Evolutionary conservation across 1,140 invertebrate genomes (phyloP).

Genomic region (Neotoxoptera formosana): DNA sequence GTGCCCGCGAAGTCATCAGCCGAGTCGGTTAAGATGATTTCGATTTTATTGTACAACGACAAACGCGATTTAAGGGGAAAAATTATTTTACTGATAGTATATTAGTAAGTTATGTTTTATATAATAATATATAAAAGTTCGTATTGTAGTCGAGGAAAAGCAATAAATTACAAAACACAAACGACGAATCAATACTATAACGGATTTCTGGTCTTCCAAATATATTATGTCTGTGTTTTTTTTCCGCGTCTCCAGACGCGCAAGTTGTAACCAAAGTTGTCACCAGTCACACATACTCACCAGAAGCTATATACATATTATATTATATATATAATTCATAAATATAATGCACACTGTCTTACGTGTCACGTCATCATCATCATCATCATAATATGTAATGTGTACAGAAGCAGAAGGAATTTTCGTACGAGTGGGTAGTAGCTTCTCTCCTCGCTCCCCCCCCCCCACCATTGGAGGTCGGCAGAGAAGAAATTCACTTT

Average conservation of each 20-base stretch:
- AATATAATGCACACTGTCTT: not conserved
- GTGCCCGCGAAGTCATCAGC: too few relatives aligned
- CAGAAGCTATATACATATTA: not conserved
- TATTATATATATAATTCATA: not conserved
- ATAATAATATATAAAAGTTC: not conserved
- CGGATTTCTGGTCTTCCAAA: not conserved
- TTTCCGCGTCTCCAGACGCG: not conserved
- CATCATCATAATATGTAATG: not conserved
- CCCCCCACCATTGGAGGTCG: not conserved
- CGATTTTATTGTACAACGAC: too few relatives aligned
- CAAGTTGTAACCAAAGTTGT: not conserved
- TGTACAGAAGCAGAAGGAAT: not conserved
- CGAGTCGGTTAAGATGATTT: too few relatives aligned
- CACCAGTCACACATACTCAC: not conserved
- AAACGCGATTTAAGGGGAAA: not conserved
- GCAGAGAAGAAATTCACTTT: not conserved
- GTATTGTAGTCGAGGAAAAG: not conserved
- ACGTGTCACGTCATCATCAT: not conserved
- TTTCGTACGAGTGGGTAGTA: not conserved
- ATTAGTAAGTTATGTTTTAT: not conserved
- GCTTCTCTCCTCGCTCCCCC: too few relatives aligned
- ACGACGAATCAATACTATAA: conserved; percentile 7
- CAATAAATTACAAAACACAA: not conserved
- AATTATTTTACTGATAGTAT: not conserved
- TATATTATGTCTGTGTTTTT: not conserved